Evolutionary conservation across 2,113 vertebrate genomes (phyloP), one percentile per base, ranked within the genome.

Genomic region (Galbula dea): DNA sequence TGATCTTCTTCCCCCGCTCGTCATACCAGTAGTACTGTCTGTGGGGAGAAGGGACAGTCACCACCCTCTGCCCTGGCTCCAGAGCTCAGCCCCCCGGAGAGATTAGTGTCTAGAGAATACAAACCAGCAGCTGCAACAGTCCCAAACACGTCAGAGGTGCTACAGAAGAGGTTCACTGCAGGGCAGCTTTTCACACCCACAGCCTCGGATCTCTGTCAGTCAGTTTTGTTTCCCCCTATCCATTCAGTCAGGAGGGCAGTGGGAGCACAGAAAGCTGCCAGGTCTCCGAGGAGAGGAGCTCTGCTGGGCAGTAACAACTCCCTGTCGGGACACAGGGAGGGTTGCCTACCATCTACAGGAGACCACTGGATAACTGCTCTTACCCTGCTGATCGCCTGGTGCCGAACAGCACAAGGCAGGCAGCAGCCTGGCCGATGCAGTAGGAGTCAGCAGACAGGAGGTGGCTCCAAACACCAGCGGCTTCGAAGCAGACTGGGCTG

Each of bases 1-100:
- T 99, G 41, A 98, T 98, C 97, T 99, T 99, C 98, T 99, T 99
- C 88, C 99, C 99, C 98, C 98, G 98, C 96, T 99, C 99, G 11
- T 99, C 99, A 96, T 99, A 98, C 99, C 99, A 99, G 98, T 99
- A 99, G 98, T 99, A 99, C 97, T 99, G 99, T 97, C 99, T 99
- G 97, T 93, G 90, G 93, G 66, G 74, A 93, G 90, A 95, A 94
- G 27, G 3, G 72, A 79, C 73, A 95, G 39, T 81, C 67, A 89
- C 62, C 49, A 27, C 29, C 1, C 11, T 39, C 19, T 7, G 21
- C 43, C 37, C 14, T n/a, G 34, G 52, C 61, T 51, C 43, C 59
- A 49, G 88, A 72, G 69, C 71, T 54, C 65, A 16, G 19, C 67
- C 34, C 49, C 41, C 76, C 24, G 26, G 16, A 14, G 32, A 62